A percentile compares a stretch with the other conserved stretches of the same genome.
phyloP scores from a whole-genome alignment of 2,797 vertebrate genomes.

The Protosalanx chinensis region DNA sequence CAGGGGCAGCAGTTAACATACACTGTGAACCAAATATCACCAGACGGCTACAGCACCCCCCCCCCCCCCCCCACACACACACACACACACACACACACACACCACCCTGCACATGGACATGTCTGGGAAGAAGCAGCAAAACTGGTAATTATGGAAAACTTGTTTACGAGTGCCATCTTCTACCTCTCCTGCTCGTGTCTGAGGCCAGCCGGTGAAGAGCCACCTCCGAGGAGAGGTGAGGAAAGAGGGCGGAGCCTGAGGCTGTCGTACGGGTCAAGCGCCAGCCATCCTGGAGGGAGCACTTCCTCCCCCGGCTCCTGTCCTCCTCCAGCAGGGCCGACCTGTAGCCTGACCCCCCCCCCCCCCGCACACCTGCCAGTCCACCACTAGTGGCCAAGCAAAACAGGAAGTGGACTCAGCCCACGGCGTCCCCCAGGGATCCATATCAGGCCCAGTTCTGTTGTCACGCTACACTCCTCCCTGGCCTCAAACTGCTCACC shows the following conservation, averaged over 20 bases:
- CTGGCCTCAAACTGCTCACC: constrained; percentile 12
- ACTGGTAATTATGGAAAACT: constrained; percentile 25
- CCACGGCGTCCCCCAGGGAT: constrained; percentile 31
- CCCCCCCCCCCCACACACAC: too few relatives aligned
- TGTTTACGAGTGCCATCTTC: constrained; percentile 2
- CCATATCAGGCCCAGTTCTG: constrained; percentile 15
- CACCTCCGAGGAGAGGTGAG: constrained; percentile 24
- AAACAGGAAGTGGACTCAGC: constrained; percentile 37
- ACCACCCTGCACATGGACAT: constrained; percentile 23
- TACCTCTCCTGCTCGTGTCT: not conserved
- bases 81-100: too few relatives aligned
- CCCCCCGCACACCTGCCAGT: constrained; percentile 47
- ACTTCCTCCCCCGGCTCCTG: constrained; percentile 47
- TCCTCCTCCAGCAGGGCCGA: constrained; percentile 43
- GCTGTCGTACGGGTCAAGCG: constrained; percentile 45
- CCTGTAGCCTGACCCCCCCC: constrained; percentile 52
- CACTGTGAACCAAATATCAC: constrained; percentile 58
- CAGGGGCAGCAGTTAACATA: constrained; percentile 63
- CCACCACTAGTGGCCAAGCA: constrained; percentile 32
- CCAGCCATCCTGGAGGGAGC: constrained; percentile 49
- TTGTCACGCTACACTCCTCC: constrained; percentile 20
- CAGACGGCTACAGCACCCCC: constrained; percentile 35
- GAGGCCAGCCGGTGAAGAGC: constrained; percentile 21
- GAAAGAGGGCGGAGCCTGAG: constrained; percentile 25
- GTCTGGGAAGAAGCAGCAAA: constrained; percentile 44